Conservation (phyloP, 2,797 vertebrate species). For the Momotus momota region DNA sequence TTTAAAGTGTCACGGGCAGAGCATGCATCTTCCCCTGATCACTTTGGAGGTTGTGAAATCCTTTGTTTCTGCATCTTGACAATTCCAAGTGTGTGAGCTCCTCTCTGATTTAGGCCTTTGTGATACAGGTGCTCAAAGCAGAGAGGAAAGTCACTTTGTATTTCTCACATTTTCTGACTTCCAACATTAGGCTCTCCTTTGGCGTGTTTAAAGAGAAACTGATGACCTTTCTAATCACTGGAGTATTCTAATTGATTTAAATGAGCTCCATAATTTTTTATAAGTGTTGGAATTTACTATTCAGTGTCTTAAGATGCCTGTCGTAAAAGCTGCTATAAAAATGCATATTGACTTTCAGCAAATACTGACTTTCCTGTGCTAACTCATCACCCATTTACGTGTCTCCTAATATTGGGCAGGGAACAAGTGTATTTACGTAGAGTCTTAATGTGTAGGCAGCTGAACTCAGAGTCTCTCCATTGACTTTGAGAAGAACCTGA, state of each 20-base stretch:
- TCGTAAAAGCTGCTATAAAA: background rate
- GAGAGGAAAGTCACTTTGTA: background rate
- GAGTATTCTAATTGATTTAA: background rate
- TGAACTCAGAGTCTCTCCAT: background rate
- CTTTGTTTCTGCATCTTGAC: background rate
- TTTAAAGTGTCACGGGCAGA: background rate
- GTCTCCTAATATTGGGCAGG: background rate
- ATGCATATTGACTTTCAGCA: background rate
- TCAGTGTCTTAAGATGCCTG: background rate
- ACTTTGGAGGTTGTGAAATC: background rate
- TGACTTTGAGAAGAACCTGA: background rate
- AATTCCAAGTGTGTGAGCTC: background rate
- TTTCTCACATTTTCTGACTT: background rate
- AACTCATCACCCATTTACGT: background rate
- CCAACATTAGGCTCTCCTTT: background rate
- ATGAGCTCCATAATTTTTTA: background rate
- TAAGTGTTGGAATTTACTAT: slow-evolving; percentile 3
- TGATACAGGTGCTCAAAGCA: background rate
- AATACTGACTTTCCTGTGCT: background rate
- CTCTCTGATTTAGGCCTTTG: background rate
- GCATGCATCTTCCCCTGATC: background rate
- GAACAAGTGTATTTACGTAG: background rate
- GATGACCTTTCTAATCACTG: background rate
- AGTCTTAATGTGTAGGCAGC: background rate
- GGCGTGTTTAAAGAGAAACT: background rate